Evolutionary conservation across 2,113 vertebrate genomes (phyloP).

Genomic region (Gallinago paraguaiae): DNA sequence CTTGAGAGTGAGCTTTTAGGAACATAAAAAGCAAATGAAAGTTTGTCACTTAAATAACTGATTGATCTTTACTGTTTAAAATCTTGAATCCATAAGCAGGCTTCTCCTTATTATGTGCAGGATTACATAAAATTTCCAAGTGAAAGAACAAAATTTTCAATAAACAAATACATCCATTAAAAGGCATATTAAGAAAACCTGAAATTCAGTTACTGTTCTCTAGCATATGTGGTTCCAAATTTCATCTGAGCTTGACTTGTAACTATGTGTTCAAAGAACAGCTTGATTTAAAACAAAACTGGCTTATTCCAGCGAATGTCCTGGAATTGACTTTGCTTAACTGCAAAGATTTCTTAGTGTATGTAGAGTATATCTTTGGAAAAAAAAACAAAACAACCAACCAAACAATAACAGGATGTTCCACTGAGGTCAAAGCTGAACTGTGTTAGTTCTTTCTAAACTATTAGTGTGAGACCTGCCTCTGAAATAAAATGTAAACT

Average conservation of each 20-base stretch:
- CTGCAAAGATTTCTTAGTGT: not conserved
- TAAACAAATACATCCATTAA: not conserved
- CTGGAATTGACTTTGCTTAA: not conserved
- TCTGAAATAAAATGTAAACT: not conserved
- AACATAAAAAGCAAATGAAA: not conserved
- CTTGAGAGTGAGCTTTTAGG: not conserved
- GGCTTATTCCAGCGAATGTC: not conserved
- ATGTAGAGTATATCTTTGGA: not conserved
- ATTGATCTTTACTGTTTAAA: not conserved
- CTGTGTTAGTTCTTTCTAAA: not conserved
- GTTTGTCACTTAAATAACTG: not conserved
- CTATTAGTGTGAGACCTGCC: not conserved
- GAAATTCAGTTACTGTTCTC: not conserved
- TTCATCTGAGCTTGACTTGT: not conserved
- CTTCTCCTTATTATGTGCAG: not conserved
- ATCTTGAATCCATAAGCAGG: not conserved
- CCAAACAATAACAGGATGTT: not conserved
- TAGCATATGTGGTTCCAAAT: not conserved
- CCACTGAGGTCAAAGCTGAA: not conserved
- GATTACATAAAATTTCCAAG: not conserved
- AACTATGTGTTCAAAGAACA: not conserved
- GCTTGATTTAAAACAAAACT: not conserved
- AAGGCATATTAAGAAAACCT: not conserved
- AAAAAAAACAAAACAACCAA: not conserved
- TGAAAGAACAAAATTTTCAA: not conserved